Conservation (phyloP, 2,888 invertebrate genomes). For the Enchytraeus crypticus region DNA sequence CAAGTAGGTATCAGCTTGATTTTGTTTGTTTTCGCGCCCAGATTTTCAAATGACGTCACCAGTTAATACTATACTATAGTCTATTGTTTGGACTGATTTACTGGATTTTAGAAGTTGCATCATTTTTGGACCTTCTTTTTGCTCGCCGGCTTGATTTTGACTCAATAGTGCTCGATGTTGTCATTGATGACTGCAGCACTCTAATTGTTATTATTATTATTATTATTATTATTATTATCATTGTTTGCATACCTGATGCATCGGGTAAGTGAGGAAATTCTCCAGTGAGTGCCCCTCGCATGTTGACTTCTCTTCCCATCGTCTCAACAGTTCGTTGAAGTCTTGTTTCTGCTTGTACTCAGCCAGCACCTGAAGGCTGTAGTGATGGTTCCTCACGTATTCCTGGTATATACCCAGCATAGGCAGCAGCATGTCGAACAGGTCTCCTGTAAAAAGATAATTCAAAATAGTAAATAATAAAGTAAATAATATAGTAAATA, state of each 20-base stretch:
- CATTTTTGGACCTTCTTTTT: too few relatives aligned
- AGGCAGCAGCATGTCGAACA: slow-evolving; percentile 86
- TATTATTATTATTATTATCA: too few relatives aligned
- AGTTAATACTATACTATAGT: too few relatives aligned
- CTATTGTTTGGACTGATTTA: too few relatives aligned
- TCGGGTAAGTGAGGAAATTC: slow-evolving; percentile 81
- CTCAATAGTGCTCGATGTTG: too few relatives aligned
- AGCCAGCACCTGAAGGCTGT: slow-evolving; percentile 75
- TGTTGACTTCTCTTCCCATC: slow-evolving; percentile 74
- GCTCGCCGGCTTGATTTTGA: too few relatives aligned
- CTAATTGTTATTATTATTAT: too few relatives aligned
- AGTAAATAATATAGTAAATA: too few relatives aligned
- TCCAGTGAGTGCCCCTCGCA: slow-evolving; percentile 77
- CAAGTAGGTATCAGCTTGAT: too few relatives aligned
- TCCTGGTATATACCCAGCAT: slow-evolving; percentile 92
- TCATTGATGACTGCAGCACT: too few relatives aligned
- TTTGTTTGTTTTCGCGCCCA: too few relatives aligned
- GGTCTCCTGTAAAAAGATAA: slow-evolving; percentile 74
- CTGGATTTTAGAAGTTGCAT: background rate
- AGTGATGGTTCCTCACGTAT: slow-evolving; percentile 87
- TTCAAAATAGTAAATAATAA: background rate
- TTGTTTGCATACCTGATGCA: slow-evolving; percentile 85
- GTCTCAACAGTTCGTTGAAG: slow-evolving; percentile 67
- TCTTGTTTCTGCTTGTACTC: slow-evolving; percentile 77
- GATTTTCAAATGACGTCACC: too few relatives aligned